Evolutionary conservation across 2,888 invertebrate species (phyloP), one percentile per base, ranked within the genome.

Genomic region (Thumatha senex): DNA sequence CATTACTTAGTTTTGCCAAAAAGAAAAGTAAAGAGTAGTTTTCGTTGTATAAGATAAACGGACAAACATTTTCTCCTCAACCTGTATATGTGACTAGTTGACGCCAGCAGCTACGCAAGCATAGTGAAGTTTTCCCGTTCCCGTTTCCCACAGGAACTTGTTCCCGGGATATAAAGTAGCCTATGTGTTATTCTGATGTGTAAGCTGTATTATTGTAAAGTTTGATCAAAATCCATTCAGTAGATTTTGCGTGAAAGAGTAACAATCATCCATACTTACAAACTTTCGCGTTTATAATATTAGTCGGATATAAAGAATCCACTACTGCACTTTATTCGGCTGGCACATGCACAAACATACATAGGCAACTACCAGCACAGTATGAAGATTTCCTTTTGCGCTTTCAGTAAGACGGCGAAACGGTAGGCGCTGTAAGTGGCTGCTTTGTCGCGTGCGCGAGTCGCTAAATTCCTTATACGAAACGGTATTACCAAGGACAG

Each of bases 321-420:
- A 82, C 81, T 82, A 82, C 73, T 63, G 62, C 58, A 59, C 58
- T 61, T 61, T 63, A 67, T 78, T 76, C 74, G 72, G 71, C 67
- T 70, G 68, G 80, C 76, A 83, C 85, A 84, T 84, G 84, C 74
- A 82, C 84, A 86, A 84, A 85, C 81, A 84, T 72, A 71, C 65
- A 58, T 58, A 67, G 18, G 70, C 64, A 61, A 70, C 67, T n/a
- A n/a, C n/a, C n/a, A 67, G 72, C 74, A 75, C 64, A 69, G 59
- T 53, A 51, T 52, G 67, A 66, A 74, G 72, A 81, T 80, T 78
- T 78, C 76, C 72, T 54, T n/a, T n/a, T 60, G 74, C 73, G 80
- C 80, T 82, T 84, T 84, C 77, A 73, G 73, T 68, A 78, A 76
- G 73, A 78, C 75, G 74, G 71, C 69, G 72, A 74, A 77, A 77